Percentiles rank a stretch among this genome's conserved stretches.
phyloP scores from a whole-genome alignment of 2,888 invertebrate genomes.

The Temnothorax rugatulus region DNA sequence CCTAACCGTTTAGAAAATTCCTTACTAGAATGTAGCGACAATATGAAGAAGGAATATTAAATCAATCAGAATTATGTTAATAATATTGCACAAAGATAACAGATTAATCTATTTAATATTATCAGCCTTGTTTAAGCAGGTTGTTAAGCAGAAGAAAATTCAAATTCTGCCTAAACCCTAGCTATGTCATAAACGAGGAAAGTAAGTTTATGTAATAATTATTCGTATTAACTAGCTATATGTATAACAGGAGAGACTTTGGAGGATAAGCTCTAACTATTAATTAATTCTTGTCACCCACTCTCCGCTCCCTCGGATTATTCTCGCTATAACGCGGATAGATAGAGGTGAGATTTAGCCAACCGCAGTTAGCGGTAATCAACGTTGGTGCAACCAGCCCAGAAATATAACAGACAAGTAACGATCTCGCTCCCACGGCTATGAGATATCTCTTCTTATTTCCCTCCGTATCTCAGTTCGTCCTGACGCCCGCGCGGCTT shows the following conservation, averaged over 20 bases:
- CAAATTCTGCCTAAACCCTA: background rate
- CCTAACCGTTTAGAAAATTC: background rate
- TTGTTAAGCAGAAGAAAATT: background rate
- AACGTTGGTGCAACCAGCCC: slow-evolving; percentile 49
- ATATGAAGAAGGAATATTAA: background rate
- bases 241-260: background rate
- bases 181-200: background rate
- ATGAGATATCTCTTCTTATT: slow-evolving; percentile 34
- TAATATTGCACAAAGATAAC: background rate
- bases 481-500: slow-evolving; percentile 17
- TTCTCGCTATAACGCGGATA: background rate
- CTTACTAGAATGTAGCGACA: background rate
- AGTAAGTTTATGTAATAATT: background rate
- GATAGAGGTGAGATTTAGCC: slow-evolving; percentile 14
- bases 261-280: background rate
- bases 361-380: slow-evolving; percentile 28
- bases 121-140: background rate
- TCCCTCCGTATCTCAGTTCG: slow-evolving; percentile 28
- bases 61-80: background rate
- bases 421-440: slow-evolving; percentile 27
- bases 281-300: background rate
- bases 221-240: background rate
- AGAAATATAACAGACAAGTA: slow-evolving; percentile 36
- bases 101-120: background rate
- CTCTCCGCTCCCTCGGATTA: background rate